Base-by-base conservation (phyloP, 2,888 invertebrate genomes). In the Aleiodes testaceus region DNA sequence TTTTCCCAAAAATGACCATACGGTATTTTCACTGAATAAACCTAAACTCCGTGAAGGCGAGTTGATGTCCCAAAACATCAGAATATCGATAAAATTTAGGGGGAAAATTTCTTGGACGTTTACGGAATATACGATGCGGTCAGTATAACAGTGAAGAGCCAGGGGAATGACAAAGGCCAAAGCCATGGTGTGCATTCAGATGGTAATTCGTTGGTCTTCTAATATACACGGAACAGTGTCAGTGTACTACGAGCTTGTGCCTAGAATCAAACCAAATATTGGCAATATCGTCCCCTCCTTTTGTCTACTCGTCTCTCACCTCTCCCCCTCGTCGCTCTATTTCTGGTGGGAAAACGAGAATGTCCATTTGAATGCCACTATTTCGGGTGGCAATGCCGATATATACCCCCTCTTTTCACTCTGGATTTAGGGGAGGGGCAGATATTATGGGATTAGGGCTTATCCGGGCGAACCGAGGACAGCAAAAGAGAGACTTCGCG, bases 251-350 rank as follows among this genome's bases (percentile, higher is more conserved):
- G 45, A 42, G 73, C 52, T 66, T 77, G 78, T 80, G 79, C 79
- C 79, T 79, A 82, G 85, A 86, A 86, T 86, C 85, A 86, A 84
- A 85, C 84, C 85, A 87, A 87, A 87, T 86, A 87, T 87, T 86
- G 86, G 83, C 86, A 86, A 86, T 87, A 86, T 86, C 85, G 82
- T 83, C 73, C 70, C 64, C 68, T 70, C 68, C 66, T 36, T 36
- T 36, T 36, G 36, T 36, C 36, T 36, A 36, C 36, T 6, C 36
- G 2, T 11, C 2, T 36, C 7, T 11, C 36, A 7, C 9, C 36
- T 6, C 36, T 36, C 36, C 9, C 9, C 9, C 36, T 11, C 36
- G 2, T 36, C 64, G 61, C 63, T 65, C 18, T 12, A 50, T 7
- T 66, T 20, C 45, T 69, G 72, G 79, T 78, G 79, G 72, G 76